phyloP scores from a whole-genome alignment of 92 coral and sea anemone genomes.

The Parazoanthus swiftii region DNA sequence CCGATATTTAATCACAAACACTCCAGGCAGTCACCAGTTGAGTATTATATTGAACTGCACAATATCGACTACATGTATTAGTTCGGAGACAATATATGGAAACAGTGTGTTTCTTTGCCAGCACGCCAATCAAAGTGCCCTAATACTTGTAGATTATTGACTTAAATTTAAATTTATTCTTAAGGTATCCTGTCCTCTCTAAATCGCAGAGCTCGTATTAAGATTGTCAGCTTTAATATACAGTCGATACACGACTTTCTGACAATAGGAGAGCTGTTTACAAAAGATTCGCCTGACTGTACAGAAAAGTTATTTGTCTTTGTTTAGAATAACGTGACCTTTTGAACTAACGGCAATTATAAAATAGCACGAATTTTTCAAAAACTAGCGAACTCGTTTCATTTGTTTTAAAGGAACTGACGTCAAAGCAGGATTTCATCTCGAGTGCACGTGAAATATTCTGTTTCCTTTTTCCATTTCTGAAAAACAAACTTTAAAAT shows the following conservation, averaged over 20 bases:
- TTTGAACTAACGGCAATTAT: slow-evolving; percentile 5
- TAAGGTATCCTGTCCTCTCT: neutral
- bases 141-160: neutral
- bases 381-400: neutral
- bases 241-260: neutral
- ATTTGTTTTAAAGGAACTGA: neutral
- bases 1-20: slow-evolving; percentile 18
- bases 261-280: slow-evolving; percentile 9
- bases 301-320: neutral
- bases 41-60: neutral
- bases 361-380: slow-evolving; percentile 9
- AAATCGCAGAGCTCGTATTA: neutral
- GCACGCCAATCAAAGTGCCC: neutral
- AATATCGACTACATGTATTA: neutral
- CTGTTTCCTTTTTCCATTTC: neutral
- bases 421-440: neutral
- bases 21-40: slow-evolving; percentile 5
- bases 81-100: neutral
- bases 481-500: no score
- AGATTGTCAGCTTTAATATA: neutral
- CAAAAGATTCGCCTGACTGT: slow-evolving; percentile 23
- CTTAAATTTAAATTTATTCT: no score
- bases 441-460: neutral
- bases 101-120: neutral
- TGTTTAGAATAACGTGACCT: neutral